Percentiles rank a stretch among this genome's conserved stretches.
Evolutionary conservation across 2,113 vertebrate genomes (phyloP).

Genomic region (Carollia perspicillata): DNA sequence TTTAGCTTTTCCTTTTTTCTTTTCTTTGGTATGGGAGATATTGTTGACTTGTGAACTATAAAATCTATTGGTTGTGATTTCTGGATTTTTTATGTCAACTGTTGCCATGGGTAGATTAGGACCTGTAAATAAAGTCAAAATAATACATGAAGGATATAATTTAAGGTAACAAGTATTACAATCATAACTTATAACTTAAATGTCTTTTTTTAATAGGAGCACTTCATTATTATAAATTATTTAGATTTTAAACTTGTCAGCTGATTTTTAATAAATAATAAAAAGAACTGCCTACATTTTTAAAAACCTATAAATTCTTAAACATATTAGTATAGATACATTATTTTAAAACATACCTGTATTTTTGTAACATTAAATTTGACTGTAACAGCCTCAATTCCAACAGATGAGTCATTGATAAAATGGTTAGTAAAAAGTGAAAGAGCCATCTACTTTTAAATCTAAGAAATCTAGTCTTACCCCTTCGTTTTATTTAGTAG

Average conservation of each 20-base stretch:
- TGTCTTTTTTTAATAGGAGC: background rate
- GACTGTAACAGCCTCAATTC: background rate
- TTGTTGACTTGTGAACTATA: slow-evolving; percentile 94
- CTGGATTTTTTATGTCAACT: slow-evolving; percentile 99
- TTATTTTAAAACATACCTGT: slow-evolving; percentile 26
- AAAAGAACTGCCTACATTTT: background rate
- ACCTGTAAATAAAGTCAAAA: slow-evolving; percentile 82
- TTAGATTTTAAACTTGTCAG: background rate
- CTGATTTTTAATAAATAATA: background rate
- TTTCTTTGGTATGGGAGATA: slow-evolving; percentile 92
- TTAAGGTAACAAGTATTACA: slow-evolving; percentile 24
- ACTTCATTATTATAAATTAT: background rate
- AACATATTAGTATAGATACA: background rate
- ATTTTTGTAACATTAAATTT: slow-evolving; percentile 24
- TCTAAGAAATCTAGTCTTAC: background rate
- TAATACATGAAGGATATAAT: background rate
- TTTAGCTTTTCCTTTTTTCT: slow-evolving; percentile 96
- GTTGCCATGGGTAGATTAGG: slow-evolving; percentile 96
- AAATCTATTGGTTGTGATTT: slow-evolving; percentile 95
- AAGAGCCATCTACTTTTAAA: background rate
- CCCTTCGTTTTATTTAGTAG: background rate
- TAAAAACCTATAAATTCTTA: background rate
- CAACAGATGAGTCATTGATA: background rate
- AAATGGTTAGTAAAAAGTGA: background rate
- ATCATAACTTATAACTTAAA: background rate